Conservation (phyloP, 2,113 vertebrate species). For the Spilogale gracilis region DNA sequence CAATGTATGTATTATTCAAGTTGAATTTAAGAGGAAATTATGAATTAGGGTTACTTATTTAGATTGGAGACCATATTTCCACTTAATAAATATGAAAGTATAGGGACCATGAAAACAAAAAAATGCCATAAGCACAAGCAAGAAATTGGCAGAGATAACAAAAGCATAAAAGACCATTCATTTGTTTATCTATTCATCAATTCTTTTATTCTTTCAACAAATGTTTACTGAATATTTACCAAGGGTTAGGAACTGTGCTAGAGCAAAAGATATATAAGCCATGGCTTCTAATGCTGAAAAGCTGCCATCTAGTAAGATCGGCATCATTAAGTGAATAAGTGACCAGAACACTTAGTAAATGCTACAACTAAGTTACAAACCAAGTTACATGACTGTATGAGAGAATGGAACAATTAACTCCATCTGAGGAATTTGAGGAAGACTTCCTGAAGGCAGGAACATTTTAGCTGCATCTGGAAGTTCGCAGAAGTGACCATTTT, state of each 20-base stretch:
- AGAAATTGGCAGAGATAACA: neutral
- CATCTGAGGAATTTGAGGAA: neutral
- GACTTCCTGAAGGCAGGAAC: neutral
- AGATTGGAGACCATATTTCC: slow-evolving; percentile 24
- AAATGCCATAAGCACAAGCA: neutral
- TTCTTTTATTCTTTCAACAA: slow-evolving; percentile 28
- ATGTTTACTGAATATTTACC: neutral
- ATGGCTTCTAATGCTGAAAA: neutral
- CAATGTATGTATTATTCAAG: neutral
- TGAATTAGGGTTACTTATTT: slow-evolving; percentile 41
- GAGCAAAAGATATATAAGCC: neutral
- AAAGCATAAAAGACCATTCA: neutral
- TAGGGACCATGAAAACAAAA: neutral
- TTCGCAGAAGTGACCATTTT: neutral
- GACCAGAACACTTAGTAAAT: neutral
- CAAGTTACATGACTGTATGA: neutral
- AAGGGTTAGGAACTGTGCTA: neutral
- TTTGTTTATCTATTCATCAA: neutral
- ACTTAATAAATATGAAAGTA: slow-evolving; percentile 42
- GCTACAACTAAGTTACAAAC: neutral
- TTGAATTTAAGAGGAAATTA: slow-evolving; percentile 37
- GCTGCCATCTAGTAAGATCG: neutral
- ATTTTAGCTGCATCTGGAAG: neutral
- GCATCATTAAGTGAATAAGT: neutral
- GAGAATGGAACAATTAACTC: neutral